Evolutionary conservation across 2,113 vertebrate species (phyloP).

Genomic region (Myotis yumanensis): DNA sequence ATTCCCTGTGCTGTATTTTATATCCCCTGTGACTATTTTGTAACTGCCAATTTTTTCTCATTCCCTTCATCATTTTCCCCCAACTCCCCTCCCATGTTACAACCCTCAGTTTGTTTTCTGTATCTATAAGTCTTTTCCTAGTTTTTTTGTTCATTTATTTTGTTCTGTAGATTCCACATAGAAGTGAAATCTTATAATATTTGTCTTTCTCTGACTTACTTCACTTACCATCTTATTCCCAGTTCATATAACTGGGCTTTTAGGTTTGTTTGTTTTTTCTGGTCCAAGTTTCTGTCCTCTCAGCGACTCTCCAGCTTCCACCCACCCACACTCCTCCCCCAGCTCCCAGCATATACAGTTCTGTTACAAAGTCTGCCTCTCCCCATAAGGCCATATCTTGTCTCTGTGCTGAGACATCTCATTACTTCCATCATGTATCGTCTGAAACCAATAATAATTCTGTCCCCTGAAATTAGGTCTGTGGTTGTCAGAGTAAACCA

Average conservation of each 20-base stretch:
- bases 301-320: background rate
- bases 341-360: background rate
- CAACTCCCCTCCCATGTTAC: background rate
- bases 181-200: background rate
- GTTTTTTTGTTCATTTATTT: background rate
- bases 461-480: background rate
- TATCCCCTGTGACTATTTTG: background rate
- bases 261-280: background rate
- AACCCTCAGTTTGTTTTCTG: background rate
- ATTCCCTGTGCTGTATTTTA: background rate
- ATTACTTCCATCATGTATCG: background rate
- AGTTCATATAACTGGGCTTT: background rate
- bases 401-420: background rate
- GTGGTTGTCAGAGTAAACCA: background rate
- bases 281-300: background rate
- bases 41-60: background rate
- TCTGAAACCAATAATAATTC: background rate
- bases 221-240: background rate
- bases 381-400: background rate
- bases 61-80: background rate
- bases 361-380: background rate
- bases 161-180: background rate
- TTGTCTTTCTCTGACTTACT: background rate
- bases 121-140: background rate
- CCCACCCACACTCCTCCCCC: background rate